These are phyloP conservation scores for Bombyx mandarina DNA, from an alignment of 1,140 invertebrate genomes.

Conservation along the genomic window DNA sequence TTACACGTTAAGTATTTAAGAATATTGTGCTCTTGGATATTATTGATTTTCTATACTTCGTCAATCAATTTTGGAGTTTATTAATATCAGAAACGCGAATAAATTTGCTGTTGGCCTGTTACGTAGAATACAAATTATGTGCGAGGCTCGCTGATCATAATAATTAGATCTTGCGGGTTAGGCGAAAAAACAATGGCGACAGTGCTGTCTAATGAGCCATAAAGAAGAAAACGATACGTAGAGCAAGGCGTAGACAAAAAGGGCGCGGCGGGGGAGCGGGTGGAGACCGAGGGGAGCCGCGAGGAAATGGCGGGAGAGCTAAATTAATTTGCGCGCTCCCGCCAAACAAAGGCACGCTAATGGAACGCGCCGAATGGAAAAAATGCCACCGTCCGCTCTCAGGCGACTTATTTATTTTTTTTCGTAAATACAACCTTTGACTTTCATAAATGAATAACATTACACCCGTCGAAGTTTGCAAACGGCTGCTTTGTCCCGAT, in stretches of 20 bases:
- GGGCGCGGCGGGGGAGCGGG: constrained; percentile 43
- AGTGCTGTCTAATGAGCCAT: constrained; percentile 69
- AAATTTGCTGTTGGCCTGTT: no score
- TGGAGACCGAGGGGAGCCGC: constrained; percentile 36
- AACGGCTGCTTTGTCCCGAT: constrained; percentile 56
- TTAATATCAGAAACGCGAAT: no score
- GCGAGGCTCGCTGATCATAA: constrained; percentile 42
- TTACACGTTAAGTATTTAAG: no score
- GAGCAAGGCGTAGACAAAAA: constrained; percentile 67
- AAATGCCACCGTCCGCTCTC: constrained; percentile 70
- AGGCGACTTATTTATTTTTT: constrained; percentile 65
- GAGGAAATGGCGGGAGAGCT: constrained; percentile 69
- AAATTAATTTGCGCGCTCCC: constrained; percentile 71
- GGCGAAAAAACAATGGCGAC: constrained; percentile 65
- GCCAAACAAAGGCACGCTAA: constrained; percentile 71
- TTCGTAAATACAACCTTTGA: constrained; percentile 68
- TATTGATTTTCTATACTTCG: no score
- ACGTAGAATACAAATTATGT: background rate
- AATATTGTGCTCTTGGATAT: no score
- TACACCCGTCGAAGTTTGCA: constrained; percentile 56
- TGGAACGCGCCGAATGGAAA: constrained; percentile 70
- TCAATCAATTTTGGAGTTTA: no score
- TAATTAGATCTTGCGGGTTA: constrained; percentile 57
- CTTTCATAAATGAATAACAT: constrained; percentile 67
- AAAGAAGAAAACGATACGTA: constrained; percentile 71